These are phyloP conservation scores for Gephyroberyx darwinii DNA, from an alignment of 2,797 vertebrate species.

Conservation along the genomic window DNA sequence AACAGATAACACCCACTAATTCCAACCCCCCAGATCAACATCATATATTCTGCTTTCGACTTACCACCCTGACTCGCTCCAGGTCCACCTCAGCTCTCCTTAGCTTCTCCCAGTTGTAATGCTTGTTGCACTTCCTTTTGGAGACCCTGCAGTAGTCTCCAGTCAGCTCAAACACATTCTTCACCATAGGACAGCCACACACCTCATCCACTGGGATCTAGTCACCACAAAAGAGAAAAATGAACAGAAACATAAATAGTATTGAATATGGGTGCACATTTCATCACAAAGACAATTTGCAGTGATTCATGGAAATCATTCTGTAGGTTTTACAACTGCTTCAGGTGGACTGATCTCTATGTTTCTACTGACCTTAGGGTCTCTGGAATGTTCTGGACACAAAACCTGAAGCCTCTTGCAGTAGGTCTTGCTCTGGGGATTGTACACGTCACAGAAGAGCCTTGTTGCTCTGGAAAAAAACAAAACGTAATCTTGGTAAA, in stretches of 20 bases:
- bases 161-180: slow-evolving; percentile 92
- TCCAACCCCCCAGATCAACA: not conserved
- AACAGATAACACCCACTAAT: not conserved
- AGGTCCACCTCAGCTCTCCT: slow-evolving; percentile 93
- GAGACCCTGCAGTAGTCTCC: slow-evolving; percentile 93
- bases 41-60: slow-evolving; percentile 33
- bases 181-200: slow-evolving; percentile 94
- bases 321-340: no score
- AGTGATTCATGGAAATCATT: no score
- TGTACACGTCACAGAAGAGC: slow-evolving; percentile 96
- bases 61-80: slow-evolving; percentile 93
- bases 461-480: slow-evolving; percentile 86
- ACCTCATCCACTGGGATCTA: slow-evolving; percentile 92
- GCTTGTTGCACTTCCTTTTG: slow-evolving; percentile 94
- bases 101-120: slow-evolving; percentile 98
- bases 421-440: slow-evolving; percentile 95
- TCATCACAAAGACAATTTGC: no score
- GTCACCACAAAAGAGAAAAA: not conserved
- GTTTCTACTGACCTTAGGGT: slow-evolving; percentile 86
- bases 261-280: no score
- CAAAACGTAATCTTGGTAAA: not conserved
- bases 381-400: slow-evolving; percentile 93
- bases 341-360: not conserved
- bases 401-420: slow-evolving; percentile 95
- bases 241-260: no score